phyloP scores from a whole-genome alignment of 2,797 vertebrate genomes.

The Brotogeris chrysoptera region DNA sequence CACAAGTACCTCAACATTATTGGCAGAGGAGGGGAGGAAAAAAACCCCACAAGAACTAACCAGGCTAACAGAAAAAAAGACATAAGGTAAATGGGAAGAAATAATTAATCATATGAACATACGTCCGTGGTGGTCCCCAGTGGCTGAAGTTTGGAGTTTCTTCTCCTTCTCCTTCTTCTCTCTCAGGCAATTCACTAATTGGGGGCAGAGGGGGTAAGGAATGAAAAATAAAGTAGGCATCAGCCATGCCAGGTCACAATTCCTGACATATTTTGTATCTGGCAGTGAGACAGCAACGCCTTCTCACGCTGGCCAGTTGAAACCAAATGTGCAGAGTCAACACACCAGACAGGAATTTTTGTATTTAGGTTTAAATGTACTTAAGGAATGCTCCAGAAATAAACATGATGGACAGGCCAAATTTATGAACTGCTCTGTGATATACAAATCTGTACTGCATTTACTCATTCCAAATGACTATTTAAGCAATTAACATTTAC shows the following conservation, averaged over 20 bases:
- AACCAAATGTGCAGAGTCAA: constrained; percentile 37
- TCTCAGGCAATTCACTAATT: constrained; percentile 84
- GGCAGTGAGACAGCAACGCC: neutral
- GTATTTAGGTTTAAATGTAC: constrained; percentile 47
- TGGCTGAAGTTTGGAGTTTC: constrained; percentile 95
- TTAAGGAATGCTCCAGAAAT: constrained; percentile 52
- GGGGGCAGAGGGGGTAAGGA: neutral
- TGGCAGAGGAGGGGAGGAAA: neutral
- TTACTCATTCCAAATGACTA: neutral
- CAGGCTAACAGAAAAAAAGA: neutral
- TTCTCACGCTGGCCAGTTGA: constrained; percentile 4
- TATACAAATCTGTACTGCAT: neutral
- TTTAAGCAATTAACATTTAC: constrained; percentile 2
- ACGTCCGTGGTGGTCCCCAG: constrained; percentile 92
- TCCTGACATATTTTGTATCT: constrained; percentile 29
- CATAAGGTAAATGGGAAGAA: neutral
- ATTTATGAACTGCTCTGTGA: constrained; percentile 44
- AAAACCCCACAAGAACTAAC: neutral
- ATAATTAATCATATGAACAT: constrained; percentile 26
- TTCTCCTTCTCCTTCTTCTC: constrained; percentile 96
- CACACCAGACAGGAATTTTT: constrained; percentile 45
- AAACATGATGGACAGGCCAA: constrained; percentile 31
- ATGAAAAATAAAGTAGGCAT: neutral
- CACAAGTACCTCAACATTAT: constrained; percentile 3
- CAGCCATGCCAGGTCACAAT: neutral